A percentile compares a stretch with the other conserved stretches of the same genome.
phyloP scores from a whole-genome alignment of 2,113 vertebrate species.

The Protobothrops flavoviridis region DNA sequence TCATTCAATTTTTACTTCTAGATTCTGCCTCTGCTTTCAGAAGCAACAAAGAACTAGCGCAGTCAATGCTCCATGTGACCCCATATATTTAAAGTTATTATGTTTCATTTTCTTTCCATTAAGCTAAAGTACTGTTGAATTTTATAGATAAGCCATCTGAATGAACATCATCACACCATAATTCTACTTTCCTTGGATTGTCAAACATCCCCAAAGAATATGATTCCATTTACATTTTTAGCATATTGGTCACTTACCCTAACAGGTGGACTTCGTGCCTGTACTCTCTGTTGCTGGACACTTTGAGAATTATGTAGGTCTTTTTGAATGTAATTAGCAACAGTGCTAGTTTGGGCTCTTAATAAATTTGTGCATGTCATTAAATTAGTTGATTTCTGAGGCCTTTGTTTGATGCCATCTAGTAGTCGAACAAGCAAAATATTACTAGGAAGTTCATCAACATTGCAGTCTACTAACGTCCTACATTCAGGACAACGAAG shows the following conservation, averaged over 20 bases:
- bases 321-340: constrained; percentile 70
- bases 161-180: constrained; percentile 13
- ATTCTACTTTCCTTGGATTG: background rate
- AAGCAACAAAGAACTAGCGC: background rate
- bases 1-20: background rate
- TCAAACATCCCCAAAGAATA: background rate
- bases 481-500: constrained; percentile 95
- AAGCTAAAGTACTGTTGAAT: constrained; percentile 28
- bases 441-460: constrained; percentile 96
- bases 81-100: background rate
- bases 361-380: constrained; percentile 64
- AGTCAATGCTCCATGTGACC: background rate
- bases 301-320: constrained; percentile 77
- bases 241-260: constrained; percentile 80
- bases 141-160: background rate
- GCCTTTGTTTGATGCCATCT: constrained; percentile 97
- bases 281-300: constrained; percentile 83
- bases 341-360: constrained; percentile 64
- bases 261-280: constrained; percentile 89
- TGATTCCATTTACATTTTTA: background rate
- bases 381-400: constrained; percentile 76
- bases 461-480: constrained; percentile 88
- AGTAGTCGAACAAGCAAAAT: constrained; percentile 94
- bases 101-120: background rate
- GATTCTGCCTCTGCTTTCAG: background rate